Percentiles rank a stretch among this genome's conserved stretches.
phyloP scores from a whole-genome alignment of 2,113 vertebrate genomes.

The Cyrtonyx montezumae region DNA sequence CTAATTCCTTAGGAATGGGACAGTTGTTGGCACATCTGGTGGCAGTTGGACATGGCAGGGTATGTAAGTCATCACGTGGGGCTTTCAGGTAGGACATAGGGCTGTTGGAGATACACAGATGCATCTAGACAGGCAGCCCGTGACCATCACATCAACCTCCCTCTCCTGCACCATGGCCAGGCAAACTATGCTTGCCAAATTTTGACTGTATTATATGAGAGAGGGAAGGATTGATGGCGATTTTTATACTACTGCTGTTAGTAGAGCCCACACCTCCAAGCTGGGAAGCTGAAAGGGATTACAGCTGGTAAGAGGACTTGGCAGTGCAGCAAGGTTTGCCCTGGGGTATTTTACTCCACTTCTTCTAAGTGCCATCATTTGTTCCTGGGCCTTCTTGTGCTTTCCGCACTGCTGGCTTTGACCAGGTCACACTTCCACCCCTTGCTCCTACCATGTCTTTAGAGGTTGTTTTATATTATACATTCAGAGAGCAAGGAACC shows the following conservation, averaged over 20 bases:
- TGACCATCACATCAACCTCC: neutral
- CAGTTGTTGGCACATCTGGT: neutral
- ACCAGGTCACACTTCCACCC: constrained; percentile 9
- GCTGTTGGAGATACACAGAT: neutral
- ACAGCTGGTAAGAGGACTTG: neutral
- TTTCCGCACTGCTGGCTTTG: constrained; percentile 35
- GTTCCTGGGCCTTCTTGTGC: neutral
- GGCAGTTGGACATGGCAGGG: neutral
- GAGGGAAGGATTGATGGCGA: neutral
- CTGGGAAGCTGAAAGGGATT: neutral
- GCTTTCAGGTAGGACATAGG: neutral
- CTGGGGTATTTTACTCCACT: neutral
- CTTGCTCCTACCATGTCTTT: neutral
- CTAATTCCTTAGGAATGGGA: neutral
- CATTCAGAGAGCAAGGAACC: constrained; percentile 20
- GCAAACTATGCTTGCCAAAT: neutral
- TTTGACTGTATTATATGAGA: neutral
- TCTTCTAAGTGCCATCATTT: neutral
- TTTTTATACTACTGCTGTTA: neutral
- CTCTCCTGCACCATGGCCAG: neutral
- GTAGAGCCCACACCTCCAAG: neutral
- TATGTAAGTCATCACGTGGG: neutral
- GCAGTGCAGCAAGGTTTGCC: neutral
- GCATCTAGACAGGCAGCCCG: neutral
- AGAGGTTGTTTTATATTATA: neutral